A percentile compares a stretch with the other conserved stretches of the same genome.
These are phyloP conservation scores for Paramormyrops hopkinsi DNA, from an alignment of 2,797 vertebrate genomes.

Conservation along the genomic window DNA sequence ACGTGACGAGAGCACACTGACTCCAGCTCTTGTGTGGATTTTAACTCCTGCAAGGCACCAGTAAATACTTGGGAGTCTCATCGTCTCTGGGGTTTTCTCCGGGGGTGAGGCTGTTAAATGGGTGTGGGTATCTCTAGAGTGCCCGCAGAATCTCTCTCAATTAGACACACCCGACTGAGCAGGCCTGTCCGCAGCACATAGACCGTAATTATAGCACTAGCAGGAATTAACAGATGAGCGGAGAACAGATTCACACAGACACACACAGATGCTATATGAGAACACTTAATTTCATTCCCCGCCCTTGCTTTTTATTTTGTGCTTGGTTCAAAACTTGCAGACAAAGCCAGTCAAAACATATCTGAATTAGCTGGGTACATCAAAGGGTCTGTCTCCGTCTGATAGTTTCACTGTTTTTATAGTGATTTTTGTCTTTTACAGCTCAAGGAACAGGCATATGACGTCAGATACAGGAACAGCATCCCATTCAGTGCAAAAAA, in stretches of 20 bases:
- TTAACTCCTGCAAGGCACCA: slow-evolving; percentile 42
- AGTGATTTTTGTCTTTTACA: background rate
- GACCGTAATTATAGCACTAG: slow-evolving; percentile 15
- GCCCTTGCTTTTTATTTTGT: background rate
- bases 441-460: background rate
- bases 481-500: background rate
- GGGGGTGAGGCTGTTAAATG: background rate
- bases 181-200: background rate
- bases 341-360: background rate
- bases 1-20: slow-evolving; percentile 28
- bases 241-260: background rate
- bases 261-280: background rate
- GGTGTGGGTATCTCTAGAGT: slow-evolving; percentile 11
- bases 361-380: background rate
- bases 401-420: background rate
- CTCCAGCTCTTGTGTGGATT: slow-evolving; percentile 35
- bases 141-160: slow-evolving; percentile 15
- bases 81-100: slow-evolving; percentile 39
- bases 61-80: slow-evolving; percentile 36
- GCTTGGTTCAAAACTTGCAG: background rate
- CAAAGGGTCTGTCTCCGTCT: background rate
- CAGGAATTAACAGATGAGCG: slow-evolving; percentile 2
- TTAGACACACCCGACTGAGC: background rate
- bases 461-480: background rate
- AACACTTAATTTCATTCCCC: background rate